Base-by-base conservation (phyloP, 1,140 invertebrate genomes). In the Aethina tumida region DNA sequence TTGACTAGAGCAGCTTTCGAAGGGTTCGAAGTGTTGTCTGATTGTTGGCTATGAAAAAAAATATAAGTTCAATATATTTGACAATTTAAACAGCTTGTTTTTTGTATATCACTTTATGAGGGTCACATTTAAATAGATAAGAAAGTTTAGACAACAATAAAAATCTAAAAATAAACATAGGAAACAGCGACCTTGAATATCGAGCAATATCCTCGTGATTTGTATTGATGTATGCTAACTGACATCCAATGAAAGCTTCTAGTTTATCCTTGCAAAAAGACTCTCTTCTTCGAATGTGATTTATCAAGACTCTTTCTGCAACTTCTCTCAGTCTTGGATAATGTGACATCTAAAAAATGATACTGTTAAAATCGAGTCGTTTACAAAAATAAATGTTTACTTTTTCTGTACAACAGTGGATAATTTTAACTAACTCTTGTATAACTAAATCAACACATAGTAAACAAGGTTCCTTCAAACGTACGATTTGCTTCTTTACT, bases 141-240 rank as follows among this genome's bases (percentile, higher is more conserved):
- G 6, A 2, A 38, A 38, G 30, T 16, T 38, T 1, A 2, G 9
- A 13, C 28, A 29, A 5, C 9, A 14, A 35, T 4, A 22, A 35
- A 8, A 8, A 35, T 12, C 19, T n/a, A 21, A 21, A n/a, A 6
- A 35, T 6, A 2, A 13, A 6, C n/a, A 28, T 5, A 4, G 26
- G 5, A 9, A 9, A 4, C 18, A 76, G 81, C 77, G 75, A 97
- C 94, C 97, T 98, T 50, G 94, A 93, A 68, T 97, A 97, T 47
- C 93, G 92, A 61, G 96, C 96, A 66, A 99, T 99, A 70, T 99
- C 97, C 72, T 99, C 97, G 62, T 99, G 97, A 68, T 99, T 99
- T 16, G 97, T 99, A 66, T 99, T 99, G 91, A 99, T 99, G 64
- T 99, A 99, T 4, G 96, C 91, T 37, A 99, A 69, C 68, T 99